These are phyloP conservation scores for Sinocyclocheilus grahami DNA, from an alignment of 2,113 vertebrate species.

Conservation along the genomic window DNA sequence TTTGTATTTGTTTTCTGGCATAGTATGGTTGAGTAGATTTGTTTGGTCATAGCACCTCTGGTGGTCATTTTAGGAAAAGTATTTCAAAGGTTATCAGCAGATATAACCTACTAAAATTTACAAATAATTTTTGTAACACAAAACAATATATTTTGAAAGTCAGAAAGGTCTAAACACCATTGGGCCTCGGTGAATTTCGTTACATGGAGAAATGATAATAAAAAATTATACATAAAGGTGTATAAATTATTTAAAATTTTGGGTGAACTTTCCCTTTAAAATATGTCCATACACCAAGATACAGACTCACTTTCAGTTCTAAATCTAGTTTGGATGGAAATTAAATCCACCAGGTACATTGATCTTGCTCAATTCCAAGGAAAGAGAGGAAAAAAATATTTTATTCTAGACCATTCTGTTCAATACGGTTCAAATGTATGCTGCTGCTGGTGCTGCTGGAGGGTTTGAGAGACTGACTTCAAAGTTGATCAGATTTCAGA, in stretches of 20 bases:
- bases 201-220: neutral
- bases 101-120: neutral
- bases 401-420: neutral
- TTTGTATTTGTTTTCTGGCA: neutral
- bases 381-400: neutral
- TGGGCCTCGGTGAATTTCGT: neutral
- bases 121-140: neutral
- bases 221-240: neutral
- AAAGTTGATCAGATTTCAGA: neutral
- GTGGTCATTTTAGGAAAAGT: neutral
- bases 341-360: neutral
- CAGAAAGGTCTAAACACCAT: neutral
- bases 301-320: neutral
- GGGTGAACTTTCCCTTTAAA: neutral
- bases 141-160: neutral
- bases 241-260: neutral
- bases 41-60: neutral
- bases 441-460: neutral
- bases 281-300: neutral
- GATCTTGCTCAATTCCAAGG: neutral
- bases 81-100: neutral
- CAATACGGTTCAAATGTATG: neutral
- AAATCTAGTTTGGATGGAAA: neutral
- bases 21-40: neutral
- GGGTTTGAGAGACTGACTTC: neutral